phyloP scores from a whole-genome alignment of 1,140 invertebrate species.

The Cotesia vestalis region DNA sequence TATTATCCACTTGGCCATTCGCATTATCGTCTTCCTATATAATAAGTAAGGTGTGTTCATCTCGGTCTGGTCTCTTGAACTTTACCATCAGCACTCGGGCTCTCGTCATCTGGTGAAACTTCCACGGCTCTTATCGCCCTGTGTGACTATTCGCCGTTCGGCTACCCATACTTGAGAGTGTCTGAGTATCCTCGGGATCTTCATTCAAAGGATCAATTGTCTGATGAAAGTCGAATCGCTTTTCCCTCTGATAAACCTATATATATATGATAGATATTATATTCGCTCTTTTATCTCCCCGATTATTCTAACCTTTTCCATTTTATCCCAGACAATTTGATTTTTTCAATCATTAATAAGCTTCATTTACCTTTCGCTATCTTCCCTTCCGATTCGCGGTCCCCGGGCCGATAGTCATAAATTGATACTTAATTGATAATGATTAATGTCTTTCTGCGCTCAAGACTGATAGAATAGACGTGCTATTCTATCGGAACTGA shows the following conservation, averaged over 20 bases:
- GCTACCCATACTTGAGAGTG: constrained; percentile 2
- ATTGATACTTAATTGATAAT: too few species aligned
- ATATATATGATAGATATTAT: too few species aligned
- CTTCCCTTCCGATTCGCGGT: too few species aligned
- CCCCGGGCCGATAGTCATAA: too few species aligned
- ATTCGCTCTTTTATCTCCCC: too few species aligned
- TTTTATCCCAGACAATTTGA: background rate
- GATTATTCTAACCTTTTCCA: background rate
- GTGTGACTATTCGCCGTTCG: constrained; percentile 21
- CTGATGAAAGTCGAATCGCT: constrained; percentile 11
- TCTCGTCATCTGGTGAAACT: constrained; percentile 24
- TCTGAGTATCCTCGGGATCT: constrained; percentile 19
- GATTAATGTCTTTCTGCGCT: too few species aligned
- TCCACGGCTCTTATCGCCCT: constrained; percentile 10
- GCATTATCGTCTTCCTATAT: constrained; percentile 56
- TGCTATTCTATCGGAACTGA: too few species aligned
- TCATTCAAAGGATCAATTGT: constrained; percentile 31
- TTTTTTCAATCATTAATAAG: too few species aligned
- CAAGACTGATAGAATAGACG: too few species aligned
- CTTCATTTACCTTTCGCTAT: too few species aligned
- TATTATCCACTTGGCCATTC: constrained; percentile 62
- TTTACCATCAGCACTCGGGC: constrained; percentile 11
- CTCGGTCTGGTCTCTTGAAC: constrained; percentile 24
- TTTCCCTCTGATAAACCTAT: too few species aligned
- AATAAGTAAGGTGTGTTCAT: too few species aligned